These are phyloP conservation scores for Lichenostomus cassidix DNA, from an alignment of 2,113 vertebrate genomes.

Conservation along the genomic window DNA sequence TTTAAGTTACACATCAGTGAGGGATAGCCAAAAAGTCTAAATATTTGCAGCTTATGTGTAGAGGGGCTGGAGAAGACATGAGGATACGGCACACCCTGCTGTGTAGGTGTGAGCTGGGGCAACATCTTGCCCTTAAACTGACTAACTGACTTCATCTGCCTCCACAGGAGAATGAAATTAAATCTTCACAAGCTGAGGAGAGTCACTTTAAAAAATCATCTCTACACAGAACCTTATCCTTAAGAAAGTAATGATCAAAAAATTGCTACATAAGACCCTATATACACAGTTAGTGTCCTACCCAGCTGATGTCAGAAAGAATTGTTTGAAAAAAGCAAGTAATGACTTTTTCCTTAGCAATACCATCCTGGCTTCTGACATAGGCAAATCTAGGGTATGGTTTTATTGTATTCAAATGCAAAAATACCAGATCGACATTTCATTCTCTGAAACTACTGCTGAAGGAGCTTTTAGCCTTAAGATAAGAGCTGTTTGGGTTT, in stretches of 20 bases:
- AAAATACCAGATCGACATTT: not conserved
- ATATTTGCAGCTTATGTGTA: not conserved
- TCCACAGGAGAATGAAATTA: not conserved
- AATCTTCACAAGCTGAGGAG: not conserved
- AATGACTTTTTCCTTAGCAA: not conserved
- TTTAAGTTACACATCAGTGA: not conserved
- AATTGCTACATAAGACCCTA: not conserved
- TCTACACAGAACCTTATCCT: not conserved
- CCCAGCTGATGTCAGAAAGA: not conserved
- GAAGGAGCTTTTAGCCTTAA: not conserved
- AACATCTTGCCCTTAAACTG: not conserved
- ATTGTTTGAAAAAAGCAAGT: not conserved
- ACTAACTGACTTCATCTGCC: not conserved
- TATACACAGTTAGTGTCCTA: not conserved
- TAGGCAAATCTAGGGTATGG: not conserved
- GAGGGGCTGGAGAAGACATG: not conserved
- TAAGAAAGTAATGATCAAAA: not conserved
- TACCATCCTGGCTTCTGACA: not conserved
- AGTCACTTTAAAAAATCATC: not conserved
- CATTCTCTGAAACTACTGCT: not conserved
- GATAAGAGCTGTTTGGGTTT: not conserved
- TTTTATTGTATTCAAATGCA: not conserved
- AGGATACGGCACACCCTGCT: not conserved
- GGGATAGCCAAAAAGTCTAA: not conserved
- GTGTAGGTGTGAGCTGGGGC: not conserved